Percentiles rank a stretch among this genome's conserved stretches.
Conservation (phyloP, 2,888 invertebrate genomes). For the Hydropsyche betteni region DNA sequence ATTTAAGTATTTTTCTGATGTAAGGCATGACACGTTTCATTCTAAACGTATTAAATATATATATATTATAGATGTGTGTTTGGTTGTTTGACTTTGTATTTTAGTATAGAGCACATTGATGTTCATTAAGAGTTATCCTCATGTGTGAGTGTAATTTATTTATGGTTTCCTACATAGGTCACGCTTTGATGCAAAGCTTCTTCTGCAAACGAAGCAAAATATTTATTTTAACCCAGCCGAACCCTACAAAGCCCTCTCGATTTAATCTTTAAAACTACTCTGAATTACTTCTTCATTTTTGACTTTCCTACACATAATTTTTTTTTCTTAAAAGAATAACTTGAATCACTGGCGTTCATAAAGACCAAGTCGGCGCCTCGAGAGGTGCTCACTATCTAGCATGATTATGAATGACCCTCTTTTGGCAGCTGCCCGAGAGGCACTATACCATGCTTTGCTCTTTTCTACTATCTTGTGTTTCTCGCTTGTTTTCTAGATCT, state of each 20-base stretch:
- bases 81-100: constrained; percentile 44
- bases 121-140: constrained; percentile 43
- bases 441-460: constrained; percentile 65
- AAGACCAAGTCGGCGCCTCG: constrained; percentile 19
- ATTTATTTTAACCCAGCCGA: constrained; percentile 36
- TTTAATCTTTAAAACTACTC: constrained; percentile 25
- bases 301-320: constrained; percentile 35
- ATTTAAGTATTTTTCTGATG: constrained; percentile 12
- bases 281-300: constrained; percentile 39
- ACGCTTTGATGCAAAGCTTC: constrained; percentile 47
- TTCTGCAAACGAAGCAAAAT: constrained; percentile 42
- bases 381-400: constrained; percentile 38
- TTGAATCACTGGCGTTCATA: constrained; percentile 22
- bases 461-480: constrained; percentile 86
- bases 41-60: constrained; percentile 37
- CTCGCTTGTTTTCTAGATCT: constrained; percentile 95
- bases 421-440: constrained; percentile 57
- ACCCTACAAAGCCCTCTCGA: constrained; percentile 42
- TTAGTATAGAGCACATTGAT: constrained; percentile 48
- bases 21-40: constrained; percentile 48
- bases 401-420: constrained; percentile 37
- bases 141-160: constrained; percentile 43
- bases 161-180: constrained; percentile 38
- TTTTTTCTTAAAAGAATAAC: constrained; percentile 6
- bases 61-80: constrained; percentile 44